Evolutionary conservation across 2,113 vertebrate species (phyloP).

Genomic region (Lethenteron reissneri): DNA sequence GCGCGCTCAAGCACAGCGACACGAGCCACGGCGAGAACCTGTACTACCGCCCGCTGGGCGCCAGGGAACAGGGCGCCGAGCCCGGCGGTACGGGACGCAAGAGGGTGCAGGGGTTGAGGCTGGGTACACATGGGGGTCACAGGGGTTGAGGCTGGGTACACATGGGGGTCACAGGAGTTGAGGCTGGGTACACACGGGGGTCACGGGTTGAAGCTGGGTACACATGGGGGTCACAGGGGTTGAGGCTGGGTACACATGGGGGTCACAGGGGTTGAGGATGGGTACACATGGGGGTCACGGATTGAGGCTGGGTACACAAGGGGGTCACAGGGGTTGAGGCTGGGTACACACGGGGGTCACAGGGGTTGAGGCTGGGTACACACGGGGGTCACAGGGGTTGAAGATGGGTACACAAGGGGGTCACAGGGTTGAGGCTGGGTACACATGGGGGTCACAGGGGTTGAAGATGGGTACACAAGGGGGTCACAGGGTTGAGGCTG

Average conservation of each 20-base stretch:
- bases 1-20: conserved; percentile 16
- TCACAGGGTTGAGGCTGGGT: neutral
- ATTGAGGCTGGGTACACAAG: rapidly evolving
- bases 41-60: conserved; percentile 7
- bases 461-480: neutral
- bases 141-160: conserved; percentile 7
- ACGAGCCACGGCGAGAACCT: conserved; percentile 25
- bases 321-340: conserved; percentile 7
- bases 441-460: too few relatives aligned
- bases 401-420: neutral
- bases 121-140: neutral
- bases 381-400: conserved; percentile 1
- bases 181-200: neutral
- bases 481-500: neutral
- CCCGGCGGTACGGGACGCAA: neutral
- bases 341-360: neutral
- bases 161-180: conserved; percentile 1
- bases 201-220: neutral
- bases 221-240: conserved; percentile 3
- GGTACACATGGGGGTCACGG: conserved; percentile 11
- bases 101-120: neutral
- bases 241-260: neutral
- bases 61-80: too few relatives aligned
- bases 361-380: conserved; percentile 7
- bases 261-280: neutral